Base-by-base conservation (phyloP, 2,797 vertebrate species). In the Oceanodroma leucorhoa region DNA sequence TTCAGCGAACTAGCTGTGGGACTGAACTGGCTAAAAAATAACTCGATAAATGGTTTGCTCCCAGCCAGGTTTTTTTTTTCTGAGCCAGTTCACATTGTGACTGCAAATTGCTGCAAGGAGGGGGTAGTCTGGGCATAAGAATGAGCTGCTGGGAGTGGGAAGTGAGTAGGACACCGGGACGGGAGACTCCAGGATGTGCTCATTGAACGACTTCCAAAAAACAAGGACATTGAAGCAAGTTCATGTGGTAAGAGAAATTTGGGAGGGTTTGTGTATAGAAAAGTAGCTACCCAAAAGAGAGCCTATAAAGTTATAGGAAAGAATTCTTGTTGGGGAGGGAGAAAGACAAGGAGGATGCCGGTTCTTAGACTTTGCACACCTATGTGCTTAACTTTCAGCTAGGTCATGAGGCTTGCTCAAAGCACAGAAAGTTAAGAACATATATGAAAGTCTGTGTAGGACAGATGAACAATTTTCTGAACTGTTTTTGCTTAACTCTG, bases 391-490 rank as follows among this genome's bases (percentile, higher is more conserved):
- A 23, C 6, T 60, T 91, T 67, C 61, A 80, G 16, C 3, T 43
- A 58, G 43, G 22, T 77, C 48, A n/a, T 22, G 30, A 73, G 41
- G 8, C 8, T 88, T 81, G 14, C n/a, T 66, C 11, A 40, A 19
- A 66, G 6, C 60, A 88, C 14, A 62, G 30, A 14, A 73, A 62
- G 5, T 50, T 58, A 73, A 70, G 7, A 80, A 69, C 7, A 13
- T 9, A 5, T 5, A n/a, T 0, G 0, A 45, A 73, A 87, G 12
- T 46, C n/a, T 48, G 6, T 70, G 9, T 43, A 29, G 48, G 40
- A 71, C 6, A 58, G 32, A 60, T 65, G 41, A 88, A 34, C 16
- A 34, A 46, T 5, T 15, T 77, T 73, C 53, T 85, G 6, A 81
- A 70, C 12, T 70, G 5, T 29, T 81, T 78, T 73, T 83, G 2